Evolutionary conservation across 2,888 invertebrate genomes (phyloP), one percentile per base, ranked within the genome.

Genomic region (Mythimna loreyi): DNA sequence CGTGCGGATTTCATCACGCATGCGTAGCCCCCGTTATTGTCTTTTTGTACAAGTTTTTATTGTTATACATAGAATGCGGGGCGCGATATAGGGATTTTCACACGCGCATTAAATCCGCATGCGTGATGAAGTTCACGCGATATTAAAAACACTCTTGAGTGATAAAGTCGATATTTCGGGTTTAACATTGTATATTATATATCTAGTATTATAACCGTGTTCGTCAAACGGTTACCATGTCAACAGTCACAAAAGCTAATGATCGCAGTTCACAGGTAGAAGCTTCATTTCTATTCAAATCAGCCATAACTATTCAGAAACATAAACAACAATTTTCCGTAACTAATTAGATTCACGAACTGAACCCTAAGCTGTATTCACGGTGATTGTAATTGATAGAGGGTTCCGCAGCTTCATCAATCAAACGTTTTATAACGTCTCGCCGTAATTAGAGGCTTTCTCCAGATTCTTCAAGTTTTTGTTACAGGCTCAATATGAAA

Each of bases 371-470:
- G 75, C 71, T 64, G 69, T 68, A 67, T 82, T 82, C 81, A 73
- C 84, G 74, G 80, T 86, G 85, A 89, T 89, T 88, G 86, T 89
- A 86, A 91, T 89, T 87, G 87, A 91, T 91, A 85, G 87, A 83
- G 81, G 83, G 77, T 67, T 57, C 72, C 75, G 78, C 52, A 70
- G 76, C 76, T 73, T 83, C 88, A 90, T 90, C 86, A 87, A 88
- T 90, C 89, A 89, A 86, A 82, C 87, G 86, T 84, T 90, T 86
- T 87, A 83, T 84, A 87, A 86, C 82, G 81, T 67, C 72, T 80
- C 71, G 71, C 67, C 52, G 83, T 87, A 87, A 89, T 88, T 86
- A 88, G 78, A 77, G 82, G 76, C 75, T 82, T 82, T 79, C 76
- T 73, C 72, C 77, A 81, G 78, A 81, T 83, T 83, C 79, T 72